Conservation (phyloP, 2,888 invertebrate species). For the Epinotia nisella region DNA sequence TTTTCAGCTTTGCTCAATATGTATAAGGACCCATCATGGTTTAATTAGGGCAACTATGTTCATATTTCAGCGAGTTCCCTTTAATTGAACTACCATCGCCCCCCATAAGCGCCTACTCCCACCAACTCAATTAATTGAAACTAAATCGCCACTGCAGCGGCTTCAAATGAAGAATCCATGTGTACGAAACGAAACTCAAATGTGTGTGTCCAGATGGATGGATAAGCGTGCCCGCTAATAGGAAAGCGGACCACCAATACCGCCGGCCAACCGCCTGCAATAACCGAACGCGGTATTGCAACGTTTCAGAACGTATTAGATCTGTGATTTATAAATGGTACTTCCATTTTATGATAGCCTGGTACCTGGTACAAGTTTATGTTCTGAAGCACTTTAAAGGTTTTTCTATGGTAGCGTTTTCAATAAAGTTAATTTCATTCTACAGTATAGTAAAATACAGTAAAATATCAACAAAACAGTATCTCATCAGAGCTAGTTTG, state of each 20-base stretch:
- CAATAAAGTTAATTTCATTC: neutral
- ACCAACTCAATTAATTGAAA: conserved; percentile 36
- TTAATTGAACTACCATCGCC: conserved; percentile 1
- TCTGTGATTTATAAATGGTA: conserved; percentile 64
- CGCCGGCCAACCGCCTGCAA: conserved; percentile 43
- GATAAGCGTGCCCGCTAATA: conserved; percentile 55
- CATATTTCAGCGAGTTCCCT: neutral
- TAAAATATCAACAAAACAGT: neutral
- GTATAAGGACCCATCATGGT: too few relatives aligned
- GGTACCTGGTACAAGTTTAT: conserved; percentile 41
- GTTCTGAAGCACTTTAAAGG: conserved; percentile 15
- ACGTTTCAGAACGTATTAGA: conserved; percentile 54
- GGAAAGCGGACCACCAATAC: conserved; percentile 56
- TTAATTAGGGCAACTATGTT: neutral
- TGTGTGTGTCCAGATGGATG: conserved; percentile 50
- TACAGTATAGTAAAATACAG: neutral
- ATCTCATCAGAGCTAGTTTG: neutral
- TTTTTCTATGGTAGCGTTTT: neutral
- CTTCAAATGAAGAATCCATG: conserved; percentile 37
- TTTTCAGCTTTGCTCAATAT: too few relatives aligned
- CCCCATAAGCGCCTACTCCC: neutral
- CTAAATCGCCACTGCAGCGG: conserved; percentile 15
- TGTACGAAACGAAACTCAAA: conserved; percentile 38
- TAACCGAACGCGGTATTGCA: conserved; percentile 49
- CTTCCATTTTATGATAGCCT: conserved; percentile 58